These are phyloP conservation scores for Urocynchramus pylzowi DNA, from an alignment of 2,113 vertebrate genomes.

Conservation along the genomic window DNA sequence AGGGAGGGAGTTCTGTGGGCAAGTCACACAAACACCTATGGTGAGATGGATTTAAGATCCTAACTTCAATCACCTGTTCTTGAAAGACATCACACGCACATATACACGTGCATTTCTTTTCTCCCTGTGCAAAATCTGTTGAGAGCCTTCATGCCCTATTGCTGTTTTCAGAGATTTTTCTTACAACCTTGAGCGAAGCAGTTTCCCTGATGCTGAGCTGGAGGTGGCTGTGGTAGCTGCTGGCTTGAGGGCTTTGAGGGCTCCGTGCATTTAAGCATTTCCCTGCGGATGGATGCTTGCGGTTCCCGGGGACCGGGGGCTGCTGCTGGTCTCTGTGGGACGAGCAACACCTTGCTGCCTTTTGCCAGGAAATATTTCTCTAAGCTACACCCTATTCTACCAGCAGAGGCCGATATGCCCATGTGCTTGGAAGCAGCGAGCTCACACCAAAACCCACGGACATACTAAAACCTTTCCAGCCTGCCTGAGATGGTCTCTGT, in stretches of 20 bases:
- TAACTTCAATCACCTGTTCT: neutral
- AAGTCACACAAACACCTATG: fast-evolving
- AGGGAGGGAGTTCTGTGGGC: neutral
- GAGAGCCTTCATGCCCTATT: neutral
- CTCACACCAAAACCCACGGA: neutral
- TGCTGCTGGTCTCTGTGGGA: neutral
- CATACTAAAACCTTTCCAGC: fast-evolving
- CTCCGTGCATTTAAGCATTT: fast-evolving
- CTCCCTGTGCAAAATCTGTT: fast-evolving
- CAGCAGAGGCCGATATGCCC: conserved; percentile 59
- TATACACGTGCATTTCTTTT: fast-evolving
- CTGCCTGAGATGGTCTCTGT: neutral
- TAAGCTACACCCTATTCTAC: neutral
- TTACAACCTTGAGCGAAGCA: fast-evolving
- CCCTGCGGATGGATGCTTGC: neutral
- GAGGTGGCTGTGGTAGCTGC: too few relatives aligned
- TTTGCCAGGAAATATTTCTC: neutral
- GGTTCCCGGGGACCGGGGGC: neutral
- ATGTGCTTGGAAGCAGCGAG: neutral
- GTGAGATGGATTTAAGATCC: neutral
- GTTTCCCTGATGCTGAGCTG: neutral
- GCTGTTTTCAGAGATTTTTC: neutral
- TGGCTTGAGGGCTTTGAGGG: neutral
- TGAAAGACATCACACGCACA: fast-evolving
- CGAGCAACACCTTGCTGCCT: fast-evolving